Evolutionary conservation across 2,797 vertebrate genomes (phyloP).

Genomic region (Hyperoplus immaculatus): DNA sequence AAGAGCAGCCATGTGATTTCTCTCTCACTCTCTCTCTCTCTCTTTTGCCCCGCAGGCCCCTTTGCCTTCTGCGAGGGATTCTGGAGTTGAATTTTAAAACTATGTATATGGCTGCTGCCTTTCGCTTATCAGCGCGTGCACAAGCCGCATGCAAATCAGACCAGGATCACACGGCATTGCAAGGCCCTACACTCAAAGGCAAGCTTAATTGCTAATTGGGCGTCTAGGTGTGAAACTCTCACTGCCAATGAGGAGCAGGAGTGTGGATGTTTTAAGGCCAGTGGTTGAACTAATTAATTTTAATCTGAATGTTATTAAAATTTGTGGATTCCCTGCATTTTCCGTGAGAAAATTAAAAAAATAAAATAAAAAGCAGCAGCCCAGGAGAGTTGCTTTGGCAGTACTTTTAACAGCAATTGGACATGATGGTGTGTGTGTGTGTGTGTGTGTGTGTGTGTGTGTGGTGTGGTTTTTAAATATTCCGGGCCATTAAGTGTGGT

Average conservation of each 20-base stretch:
- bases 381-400: constrained; percentile 61
- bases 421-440: constrained; percentile 25
- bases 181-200: constrained; percentile 86
- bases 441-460: no score
- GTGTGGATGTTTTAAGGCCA: constrained; percentile 85
- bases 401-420: constrained; percentile 67
- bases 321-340: constrained; percentile 78
- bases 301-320: constrained; percentile 85
- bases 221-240: constrained; percentile 86
- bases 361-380: constrained; percentile 49
- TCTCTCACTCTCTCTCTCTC: constrained; percentile 48
- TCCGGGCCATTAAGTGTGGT: constrained; percentile 42
- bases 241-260: constrained; percentile 80
- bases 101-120: constrained; percentile 86
- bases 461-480: constrained; percentile 55
- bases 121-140: constrained; percentile 85
- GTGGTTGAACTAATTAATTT: constrained; percentile 86
- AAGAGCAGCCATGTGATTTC: constrained; percentile 87
- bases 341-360: constrained; percentile 2
- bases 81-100: constrained; percentile 87
- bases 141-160: constrained; percentile 88
- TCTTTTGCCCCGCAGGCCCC: constrained; percentile 81
- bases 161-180: constrained; percentile 82
- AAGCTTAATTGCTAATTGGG: constrained; percentile 89
- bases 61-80: constrained; percentile 85